These are phyloP conservation scores for Drosophila kanekoi DNA, from an alignment of 2,888 invertebrate species.

Conservation along the genomic window DNA sequence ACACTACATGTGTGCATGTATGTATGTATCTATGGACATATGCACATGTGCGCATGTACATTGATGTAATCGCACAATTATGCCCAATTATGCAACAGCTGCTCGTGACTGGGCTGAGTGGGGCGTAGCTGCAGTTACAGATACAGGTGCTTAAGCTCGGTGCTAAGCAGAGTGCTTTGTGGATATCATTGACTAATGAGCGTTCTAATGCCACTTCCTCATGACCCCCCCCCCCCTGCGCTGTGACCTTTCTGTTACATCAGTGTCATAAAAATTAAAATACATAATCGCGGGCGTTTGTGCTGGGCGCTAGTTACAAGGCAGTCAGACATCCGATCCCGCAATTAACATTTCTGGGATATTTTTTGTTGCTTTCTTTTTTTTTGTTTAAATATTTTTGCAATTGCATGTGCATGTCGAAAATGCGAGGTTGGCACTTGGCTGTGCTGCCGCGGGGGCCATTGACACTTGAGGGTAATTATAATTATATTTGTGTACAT, in stretches of 20 bases:
- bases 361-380: background rate
- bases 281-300: slow-evolving; percentile 55
- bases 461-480: slow-evolving; percentile 60
- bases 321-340: slow-evolving; percentile 17
- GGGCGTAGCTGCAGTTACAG: slow-evolving; percentile 24
- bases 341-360: slow-evolving; percentile 56
- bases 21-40: background rate
- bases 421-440: background rate
- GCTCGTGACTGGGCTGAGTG: slow-evolving; percentile 28
- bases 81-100: slow-evolving; percentile 73
- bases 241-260: background rate
- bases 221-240: background rate
- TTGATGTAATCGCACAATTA: slow-evolving; percentile 73
- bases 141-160: slow-evolving; percentile 49
- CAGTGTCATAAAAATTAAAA: slow-evolving; percentile 54
- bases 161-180: slow-evolving; percentile 51
- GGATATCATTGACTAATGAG: slow-evolving; percentile 77
- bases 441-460: slow-evolving; percentile 27
- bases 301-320: slow-evolving; percentile 17
- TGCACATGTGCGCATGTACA: slow-evolving; percentile 5
- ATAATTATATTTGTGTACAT: slow-evolving; percentile 25
- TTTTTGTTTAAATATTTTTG: slow-evolving; percentile 31
- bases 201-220: slow-evolving; percentile 29
- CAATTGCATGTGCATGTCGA: slow-evolving; percentile 44
- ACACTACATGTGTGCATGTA: slow-evolving; percentile 7